A percentile compares a stretch with the other conserved stretches of the same genome.
These are phyloP conservation scores for Pogonomyrmex barbatus DNA, from an alignment of 1,140 invertebrate genomes.

Conservation along the genomic window DNA sequence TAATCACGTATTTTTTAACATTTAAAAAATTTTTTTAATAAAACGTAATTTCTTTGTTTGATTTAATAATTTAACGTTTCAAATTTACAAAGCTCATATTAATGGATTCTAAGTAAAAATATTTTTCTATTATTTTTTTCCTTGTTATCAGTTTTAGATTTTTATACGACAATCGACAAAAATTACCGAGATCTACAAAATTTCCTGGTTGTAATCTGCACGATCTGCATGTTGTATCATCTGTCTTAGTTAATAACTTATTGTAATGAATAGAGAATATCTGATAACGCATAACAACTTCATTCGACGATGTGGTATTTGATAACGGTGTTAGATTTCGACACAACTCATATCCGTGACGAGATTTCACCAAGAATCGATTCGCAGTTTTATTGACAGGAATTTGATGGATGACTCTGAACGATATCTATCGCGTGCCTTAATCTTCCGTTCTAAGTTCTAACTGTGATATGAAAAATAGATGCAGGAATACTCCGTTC, in stretches of 20 bases:
- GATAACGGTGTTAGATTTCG: slow-evolving; percentile 48
- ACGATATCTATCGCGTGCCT: slow-evolving; percentile 36
- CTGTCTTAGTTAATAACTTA: slow-evolving; percentile 56
- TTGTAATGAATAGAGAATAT: slow-evolving; percentile 58
- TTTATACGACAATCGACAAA: not conserved
- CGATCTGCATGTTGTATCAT: no score
- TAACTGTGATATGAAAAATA: slow-evolving; percentile 26
- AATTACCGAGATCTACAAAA: not conserved
- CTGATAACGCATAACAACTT: slow-evolving; percentile 18
- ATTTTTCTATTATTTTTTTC: not conserved
- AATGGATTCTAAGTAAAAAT: not conserved
- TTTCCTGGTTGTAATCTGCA: slow-evolving; percentile 24
- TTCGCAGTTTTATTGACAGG: slow-evolving; percentile 33
- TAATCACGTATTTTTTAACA: not conserved
- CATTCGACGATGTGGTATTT: slow-evolving; percentile 31
- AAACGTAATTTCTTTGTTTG: not conserved
- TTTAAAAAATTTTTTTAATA: not conserved
- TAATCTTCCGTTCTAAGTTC: slow-evolving; percentile 53
- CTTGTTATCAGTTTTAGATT: not conserved
- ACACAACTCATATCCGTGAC: slow-evolving; percentile 29
- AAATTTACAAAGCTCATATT: not conserved
- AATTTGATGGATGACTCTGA: slow-evolving; percentile 65
- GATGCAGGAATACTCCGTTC: not conserved
- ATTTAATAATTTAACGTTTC: not conserved
- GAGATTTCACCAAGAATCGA: slow-evolving; percentile 5